Conservation (phyloP, 1,140 invertebrate genomes). For the Sinonovacula constricta region DNA sequence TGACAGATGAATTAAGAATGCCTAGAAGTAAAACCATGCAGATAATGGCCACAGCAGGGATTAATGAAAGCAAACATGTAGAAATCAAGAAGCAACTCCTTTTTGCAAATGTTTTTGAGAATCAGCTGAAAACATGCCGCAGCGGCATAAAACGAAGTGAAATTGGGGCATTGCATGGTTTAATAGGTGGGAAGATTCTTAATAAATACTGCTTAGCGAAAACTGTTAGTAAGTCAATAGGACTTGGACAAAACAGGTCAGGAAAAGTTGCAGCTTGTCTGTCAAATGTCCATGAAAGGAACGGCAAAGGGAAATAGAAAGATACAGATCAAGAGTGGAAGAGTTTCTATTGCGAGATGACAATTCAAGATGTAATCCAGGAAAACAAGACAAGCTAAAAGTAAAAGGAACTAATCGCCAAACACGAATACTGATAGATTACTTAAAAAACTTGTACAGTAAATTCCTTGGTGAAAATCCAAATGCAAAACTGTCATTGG, state of each 20-base stretch:
- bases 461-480: constrained; percentile 58
- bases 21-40: constrained; percentile 3
- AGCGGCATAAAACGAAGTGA: not conserved
- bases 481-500: constrained; percentile 24
- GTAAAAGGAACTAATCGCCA: constrained; percentile 33
- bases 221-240: not conserved
- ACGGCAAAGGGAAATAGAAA: constrained; percentile 4
- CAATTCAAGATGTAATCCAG: constrained; percentile 44
- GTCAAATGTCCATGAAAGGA: not conserved
- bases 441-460: constrained; percentile 49
- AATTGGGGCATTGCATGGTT: not conserved
- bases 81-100: constrained; percentile 40
- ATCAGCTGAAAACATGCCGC: constrained; percentile 3
- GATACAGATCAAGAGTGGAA: constrained; percentile 13
- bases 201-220: constrained; percentile 22
- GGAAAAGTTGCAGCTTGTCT: not conserved
- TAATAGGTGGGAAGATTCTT: constrained; percentile 32
- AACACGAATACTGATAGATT: constrained; percentile 53
- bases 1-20: not conserved
- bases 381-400: constrained; percentile 40
- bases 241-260: not conserved
- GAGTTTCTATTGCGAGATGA: constrained; percentile 53
- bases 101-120: constrained; percentile 32
- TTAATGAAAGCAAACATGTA: not conserved
- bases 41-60: not conserved